These are phyloP conservation scores for Patiria pectinifera DNA, from an alignment of 53 echinoderm and acorn worm species.

Conservation along the genomic window DNA sequence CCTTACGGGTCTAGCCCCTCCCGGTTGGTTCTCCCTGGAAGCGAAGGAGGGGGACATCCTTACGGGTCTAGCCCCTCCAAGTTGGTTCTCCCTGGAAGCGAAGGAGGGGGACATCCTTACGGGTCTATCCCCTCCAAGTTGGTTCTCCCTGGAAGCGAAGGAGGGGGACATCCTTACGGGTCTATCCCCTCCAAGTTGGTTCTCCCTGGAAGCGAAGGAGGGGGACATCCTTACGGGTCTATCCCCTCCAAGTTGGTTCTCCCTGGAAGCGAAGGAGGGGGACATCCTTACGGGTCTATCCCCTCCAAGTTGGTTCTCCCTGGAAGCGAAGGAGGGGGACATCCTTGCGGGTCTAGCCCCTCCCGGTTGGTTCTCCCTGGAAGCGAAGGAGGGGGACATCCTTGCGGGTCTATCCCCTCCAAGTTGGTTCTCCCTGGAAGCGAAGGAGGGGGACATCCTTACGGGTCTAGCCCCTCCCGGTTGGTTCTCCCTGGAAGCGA, in stretches of 20 bases:
- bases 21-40: not conserved
- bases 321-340: not conserved
- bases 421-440: not conserved
- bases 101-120: constrained; percentile 26
- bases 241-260: not conserved
- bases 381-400: not conserved
- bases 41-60: not conserved
- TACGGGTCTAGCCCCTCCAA: not conserved
- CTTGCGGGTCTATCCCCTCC: not conserved
- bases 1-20: constrained; percentile 1
- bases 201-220: not conserved
- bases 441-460: not conserved
- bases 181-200: not conserved
- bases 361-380: no score
- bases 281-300: constrained; percentile 34
- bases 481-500: not conserved
- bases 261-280: not conserved
- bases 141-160: not conserved
- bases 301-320: not conserved
- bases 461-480: constrained; percentile 23
- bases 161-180: not conserved
- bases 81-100: no score
- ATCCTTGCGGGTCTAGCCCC: not conserved
- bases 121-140: constrained; percentile 14
- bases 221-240: constrained; percentile 34